A percentile compares a stretch with the other conserved stretches of the same genome.
Evolutionary conservation across 2,797 vertebrate genomes (phyloP).

Genomic region (Esox masquinongy): DNA sequence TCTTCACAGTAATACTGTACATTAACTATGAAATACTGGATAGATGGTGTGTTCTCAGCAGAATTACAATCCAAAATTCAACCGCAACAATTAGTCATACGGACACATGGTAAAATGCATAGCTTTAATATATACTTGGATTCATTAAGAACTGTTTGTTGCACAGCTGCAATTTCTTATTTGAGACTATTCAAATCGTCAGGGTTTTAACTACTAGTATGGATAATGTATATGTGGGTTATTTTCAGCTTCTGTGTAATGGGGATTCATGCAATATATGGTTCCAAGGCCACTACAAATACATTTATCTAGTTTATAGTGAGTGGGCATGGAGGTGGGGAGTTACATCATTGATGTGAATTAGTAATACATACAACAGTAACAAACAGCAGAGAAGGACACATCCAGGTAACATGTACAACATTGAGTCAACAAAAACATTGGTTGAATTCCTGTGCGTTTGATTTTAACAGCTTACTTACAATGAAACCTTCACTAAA

Average conservation of each 20-base stretch:
- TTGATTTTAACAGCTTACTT: not conserved
- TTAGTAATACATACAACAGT: not conserved
- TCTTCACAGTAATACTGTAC: not conserved
- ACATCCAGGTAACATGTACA: not conserved
- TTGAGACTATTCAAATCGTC: conserved; percentile 6
- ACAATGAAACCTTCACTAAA: not conserved
- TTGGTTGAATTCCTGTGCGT: not conserved
- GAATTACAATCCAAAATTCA: conserved; percentile 1
- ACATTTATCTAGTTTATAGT: conserved; percentile 22
- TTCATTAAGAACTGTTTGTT: conserved; percentile 44
- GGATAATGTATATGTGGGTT: conserved; percentile 8
- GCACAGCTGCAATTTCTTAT: conserved; percentile 39
- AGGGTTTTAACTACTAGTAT: not conserved
- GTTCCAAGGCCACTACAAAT: conserved; percentile 33
- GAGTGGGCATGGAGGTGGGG: not conserved
- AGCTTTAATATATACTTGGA: conserved; percentile 40
- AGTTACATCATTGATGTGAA: not conserved
- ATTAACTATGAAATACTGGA: not conserved
- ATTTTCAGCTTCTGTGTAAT: conserved; percentile 17
- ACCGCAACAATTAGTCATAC: not conserved
- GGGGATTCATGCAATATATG: conserved; percentile 31
- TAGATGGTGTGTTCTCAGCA: not conserved
- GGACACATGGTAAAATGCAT: conserved; percentile 43
- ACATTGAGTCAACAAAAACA: not conserved
- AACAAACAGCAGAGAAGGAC: not conserved